Evolutionary conservation across 1,140 invertebrate species (phyloP), one percentile per base, ranked within the genome.

Genomic region (Drosophila novamexicana): DNA sequence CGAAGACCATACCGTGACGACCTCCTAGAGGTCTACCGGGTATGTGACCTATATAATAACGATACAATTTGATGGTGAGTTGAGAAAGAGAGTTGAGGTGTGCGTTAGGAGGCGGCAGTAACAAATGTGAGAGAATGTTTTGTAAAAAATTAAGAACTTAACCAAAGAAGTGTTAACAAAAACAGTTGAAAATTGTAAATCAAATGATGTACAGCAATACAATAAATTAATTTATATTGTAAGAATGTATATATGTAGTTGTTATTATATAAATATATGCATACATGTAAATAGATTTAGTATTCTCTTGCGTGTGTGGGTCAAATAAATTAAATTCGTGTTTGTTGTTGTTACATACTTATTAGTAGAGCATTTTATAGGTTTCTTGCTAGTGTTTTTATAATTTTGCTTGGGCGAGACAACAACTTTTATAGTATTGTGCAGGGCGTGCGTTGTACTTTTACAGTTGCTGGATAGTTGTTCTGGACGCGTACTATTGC

Each of bases 1-100:
- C 94, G 94, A 95, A 95, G 77, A 95, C 94, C 94, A 95, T 95
- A 92, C 94, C 94, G 93, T 95, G 94, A 90, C 94, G 94, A 93
- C 94, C 94, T 83, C 94, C 95, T 93, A 94, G 93, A 93, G 94
- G 94, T 93, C 94, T 94, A 93, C 94, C 94, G 92, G 94, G 94
- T 93, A 95, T 92, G 93, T 94, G 94, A 93, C 94, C 94, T 95
- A 93, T 85, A 91, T 91, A 65, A 91, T 90, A 82, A 91, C 85
- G 77, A 90, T 90, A 91, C 79, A 91, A 91, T 91, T 83, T 69
- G 65, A 91, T 90, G 86, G 92, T 93, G 85, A 90, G 91, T 91
- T 86, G 66, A 89, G 68, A 93, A 73, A 71, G 62, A 70, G 67
- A 65, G 62, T 77, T 69, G 59, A 64, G 59, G 81, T 76, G 80